Evolutionary conservation across 2,888 invertebrate species (phyloP).

Genomic region (Selenia dentaria): DNA sequence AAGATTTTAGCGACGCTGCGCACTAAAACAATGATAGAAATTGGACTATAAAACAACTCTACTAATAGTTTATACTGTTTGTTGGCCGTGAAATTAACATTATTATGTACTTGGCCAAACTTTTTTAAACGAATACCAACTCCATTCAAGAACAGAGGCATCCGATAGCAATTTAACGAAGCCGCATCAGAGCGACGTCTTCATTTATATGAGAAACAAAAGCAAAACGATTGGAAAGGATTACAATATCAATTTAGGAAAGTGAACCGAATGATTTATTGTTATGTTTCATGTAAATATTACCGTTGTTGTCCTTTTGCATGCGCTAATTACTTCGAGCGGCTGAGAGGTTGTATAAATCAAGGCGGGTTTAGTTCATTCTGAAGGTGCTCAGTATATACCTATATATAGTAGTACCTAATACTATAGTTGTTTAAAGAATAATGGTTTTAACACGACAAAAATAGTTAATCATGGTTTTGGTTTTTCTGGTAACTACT

Average conservation of each 20-base stretch:
- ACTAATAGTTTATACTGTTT: too few relatives aligned
- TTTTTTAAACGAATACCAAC: constrained; percentile 30
- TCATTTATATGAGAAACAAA: constrained; percentile 79
- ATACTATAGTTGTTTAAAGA: too few relatives aligned
- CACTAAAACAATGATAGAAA: too few relatives aligned
- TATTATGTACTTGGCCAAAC: too few relatives aligned
- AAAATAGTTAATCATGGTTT: too few relatives aligned
- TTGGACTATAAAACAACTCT: too few relatives aligned
- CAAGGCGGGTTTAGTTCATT: constrained; percentile 31
- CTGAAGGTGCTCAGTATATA: too few relatives aligned
- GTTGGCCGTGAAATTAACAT: too few relatives aligned
- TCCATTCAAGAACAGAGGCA: constrained; percentile 43
- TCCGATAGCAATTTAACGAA: constrained; percentile 83
- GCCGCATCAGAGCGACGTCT: constrained; percentile 74
- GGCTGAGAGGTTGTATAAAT: constrained; percentile 18
- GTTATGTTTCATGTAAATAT: constrained; percentile 72
- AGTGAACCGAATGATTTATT: constrained; percentile 81
- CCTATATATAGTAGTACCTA: too few relatives aligned
- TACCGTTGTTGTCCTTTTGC: constrained; percentile 48
- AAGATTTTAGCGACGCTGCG: too few relatives aligned
- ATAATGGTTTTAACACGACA: too few relatives aligned
- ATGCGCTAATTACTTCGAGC: constrained; percentile 53
- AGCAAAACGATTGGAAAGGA: constrained; percentile 67
- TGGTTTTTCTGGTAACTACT: too few relatives aligned
- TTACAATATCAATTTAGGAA: constrained; percentile 85